These are phyloP conservation scores for Phrynosoma platyrhinos DNA, from an alignment of 2,113 vertebrate genomes.

Conservation along the genomic window DNA sequence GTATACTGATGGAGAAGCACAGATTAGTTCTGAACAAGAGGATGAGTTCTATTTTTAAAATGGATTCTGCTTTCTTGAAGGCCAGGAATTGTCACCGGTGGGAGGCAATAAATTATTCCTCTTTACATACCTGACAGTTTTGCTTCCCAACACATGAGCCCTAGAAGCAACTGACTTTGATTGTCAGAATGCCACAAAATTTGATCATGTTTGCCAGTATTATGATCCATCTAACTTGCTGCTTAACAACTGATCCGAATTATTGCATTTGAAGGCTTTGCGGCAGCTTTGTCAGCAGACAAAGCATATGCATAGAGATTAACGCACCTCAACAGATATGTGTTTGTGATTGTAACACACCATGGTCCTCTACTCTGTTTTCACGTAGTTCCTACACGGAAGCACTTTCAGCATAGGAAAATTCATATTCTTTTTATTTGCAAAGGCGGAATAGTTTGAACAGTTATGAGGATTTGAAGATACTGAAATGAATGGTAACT, in stretches of 20 bases:
- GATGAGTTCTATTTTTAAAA: slow-evolving; percentile 17
- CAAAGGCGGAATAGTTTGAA: not conserved
- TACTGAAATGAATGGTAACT: not conserved
- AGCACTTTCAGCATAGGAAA: not conserved
- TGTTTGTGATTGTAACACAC: not conserved
- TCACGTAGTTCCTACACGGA: not conserved
- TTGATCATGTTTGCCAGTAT: slow-evolving; percentile 16
- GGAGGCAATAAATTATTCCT: slow-evolving; percentile 12
- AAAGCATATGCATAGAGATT: not conserved
- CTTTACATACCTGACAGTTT: slow-evolving; percentile 51
- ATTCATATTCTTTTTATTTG: slow-evolving; percentile 10
- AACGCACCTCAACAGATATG: not conserved
- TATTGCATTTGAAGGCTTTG: not conserved
- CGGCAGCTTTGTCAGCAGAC: not conserved
- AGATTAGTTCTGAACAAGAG: not conserved
- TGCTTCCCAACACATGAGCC: not conserved
- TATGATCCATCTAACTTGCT: slow-evolving; percentile 15
- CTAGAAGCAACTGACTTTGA: not conserved
- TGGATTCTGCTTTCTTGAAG: not conserved
- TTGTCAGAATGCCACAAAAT: slow-evolving; percentile 33
- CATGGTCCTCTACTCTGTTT: not conserved
- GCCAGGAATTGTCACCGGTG: not conserved
- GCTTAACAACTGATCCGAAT: not conserved
- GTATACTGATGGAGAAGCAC: slow-evolving; percentile 26
- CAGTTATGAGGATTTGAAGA: not conserved